These are phyloP conservation scores for Tribolium freemani DNA, from an alignment of 2,888 invertebrate species.

Conservation along the genomic window DNA sequence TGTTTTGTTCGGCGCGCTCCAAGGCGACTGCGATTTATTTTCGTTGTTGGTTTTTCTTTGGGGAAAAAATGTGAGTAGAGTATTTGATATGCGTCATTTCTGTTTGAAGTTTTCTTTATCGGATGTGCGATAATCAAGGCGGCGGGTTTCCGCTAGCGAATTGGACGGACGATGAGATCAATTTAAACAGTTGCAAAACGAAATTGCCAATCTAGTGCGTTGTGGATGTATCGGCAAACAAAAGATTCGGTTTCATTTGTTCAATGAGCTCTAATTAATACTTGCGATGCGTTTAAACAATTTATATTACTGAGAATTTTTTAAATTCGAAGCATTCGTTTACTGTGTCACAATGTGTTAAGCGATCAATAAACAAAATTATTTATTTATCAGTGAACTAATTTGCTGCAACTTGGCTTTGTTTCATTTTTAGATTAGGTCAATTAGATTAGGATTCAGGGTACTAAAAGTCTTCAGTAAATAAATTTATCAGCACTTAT, in stretches of 20 bases:
- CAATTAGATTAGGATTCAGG: too few species aligned
- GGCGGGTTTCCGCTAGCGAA: constrained; percentile 1
- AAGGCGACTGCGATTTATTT: constrained; percentile 3
- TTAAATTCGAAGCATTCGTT: background rate
- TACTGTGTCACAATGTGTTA: too few species aligned
- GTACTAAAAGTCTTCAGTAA: background rate
- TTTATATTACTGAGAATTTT: background rate
- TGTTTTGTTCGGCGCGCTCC: constrained; percentile 14
- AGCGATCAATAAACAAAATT: too few species aligned
- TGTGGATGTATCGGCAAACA: background rate
- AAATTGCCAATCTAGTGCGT: background rate
- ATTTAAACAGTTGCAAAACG: background rate
- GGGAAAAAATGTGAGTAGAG: background rate
- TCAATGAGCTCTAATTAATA: background rate
- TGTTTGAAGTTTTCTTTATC: constrained; percentile 27
- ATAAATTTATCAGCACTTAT: background rate
- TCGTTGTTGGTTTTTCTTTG: background rate
- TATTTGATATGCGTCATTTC: background rate
- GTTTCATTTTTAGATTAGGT: too few species aligned
- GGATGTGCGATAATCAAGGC: constrained; percentile 18
- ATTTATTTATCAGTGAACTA: too few species aligned
- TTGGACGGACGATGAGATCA: background rate
- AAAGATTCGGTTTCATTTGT: background rate
- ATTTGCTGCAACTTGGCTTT: too few species aligned
- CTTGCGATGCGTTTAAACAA: too few species aligned